Percentiles rank a stretch among this genome's conserved stretches.
These are phyloP conservation scores for Teleopsis dalmanni DNA, from an alignment of 1,140 invertebrate genomes.

Conservation along the genomic window DNA sequence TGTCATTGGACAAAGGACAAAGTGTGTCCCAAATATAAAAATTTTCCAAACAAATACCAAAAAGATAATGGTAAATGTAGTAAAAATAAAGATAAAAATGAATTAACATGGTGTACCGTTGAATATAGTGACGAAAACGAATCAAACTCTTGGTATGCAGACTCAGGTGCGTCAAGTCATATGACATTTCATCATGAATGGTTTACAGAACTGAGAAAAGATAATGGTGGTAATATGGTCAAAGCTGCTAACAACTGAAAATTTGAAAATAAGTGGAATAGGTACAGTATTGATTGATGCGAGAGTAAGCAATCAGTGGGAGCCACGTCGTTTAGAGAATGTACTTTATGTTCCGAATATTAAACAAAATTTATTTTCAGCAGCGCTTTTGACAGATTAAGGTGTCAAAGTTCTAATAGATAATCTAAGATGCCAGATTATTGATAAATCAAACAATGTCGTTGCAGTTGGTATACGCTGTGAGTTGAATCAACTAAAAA, in stretches of 20 bases:
- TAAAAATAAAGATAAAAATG: too few relatives aligned
- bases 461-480: constrained; percentile 14
- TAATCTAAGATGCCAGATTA: constrained; percentile 11
- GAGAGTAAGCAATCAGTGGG: constrained; percentile 16
- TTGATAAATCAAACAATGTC: constrained; percentile 11
- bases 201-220: constrained; percentile 15
- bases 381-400: constrained; percentile 19
- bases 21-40: too few relatives aligned
- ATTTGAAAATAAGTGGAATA: constrained; percentile 11
- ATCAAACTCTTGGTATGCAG: constrained; percentile 22
- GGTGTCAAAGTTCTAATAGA: constrained; percentile 19
- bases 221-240: constrained; percentile 12
- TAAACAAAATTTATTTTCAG: constrained; percentile 23
- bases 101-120: too few relatives aligned
- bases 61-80: too few relatives aligned
- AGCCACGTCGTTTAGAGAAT: constrained; percentile 6
- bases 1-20: too few relatives aligned
- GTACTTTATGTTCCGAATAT: constrained; percentile 21
- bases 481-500: not conserved
- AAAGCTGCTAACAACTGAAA: constrained; percentile 17
- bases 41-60: too few relatives aligned
- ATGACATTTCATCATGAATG: constrained; percentile 20
- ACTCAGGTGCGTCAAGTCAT: constrained; percentile 22
- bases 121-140: too few relatives aligned
- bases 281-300: constrained; percentile 17